Evolutionary conservation across 2,113 vertebrate genomes (phyloP).

Genomic region (Cephalopterus ornatus): DNA sequence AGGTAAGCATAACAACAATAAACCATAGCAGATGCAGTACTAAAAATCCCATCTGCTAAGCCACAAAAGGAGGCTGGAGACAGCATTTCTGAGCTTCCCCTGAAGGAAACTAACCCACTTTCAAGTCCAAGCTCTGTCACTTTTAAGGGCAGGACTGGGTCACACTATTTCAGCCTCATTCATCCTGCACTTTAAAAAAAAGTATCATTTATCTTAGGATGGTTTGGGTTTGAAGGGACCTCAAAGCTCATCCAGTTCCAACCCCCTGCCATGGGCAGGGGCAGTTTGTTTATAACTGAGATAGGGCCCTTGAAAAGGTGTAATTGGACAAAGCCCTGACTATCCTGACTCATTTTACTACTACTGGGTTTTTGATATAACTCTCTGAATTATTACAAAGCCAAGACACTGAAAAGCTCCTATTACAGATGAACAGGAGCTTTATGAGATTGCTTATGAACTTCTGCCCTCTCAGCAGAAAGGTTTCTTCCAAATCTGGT

Average conservation of each 20-base stretch:
- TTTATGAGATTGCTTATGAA: neutral
- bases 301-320: neutral
- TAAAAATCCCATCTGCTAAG: neutral
- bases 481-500: neutral
- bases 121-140: neutral
- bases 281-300: neutral
- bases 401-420: neutral
- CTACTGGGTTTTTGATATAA: neutral
- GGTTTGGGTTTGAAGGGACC: neutral
- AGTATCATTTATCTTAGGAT: neutral
- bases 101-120: neutral
- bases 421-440: neutral
- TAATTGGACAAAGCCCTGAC: neutral
- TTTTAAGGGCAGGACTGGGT: neutral
- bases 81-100: neutral
- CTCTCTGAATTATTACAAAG: neutral
- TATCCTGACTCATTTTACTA: neutral
- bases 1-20: neutral
- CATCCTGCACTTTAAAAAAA: neutral
- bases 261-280: neutral
- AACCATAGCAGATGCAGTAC: neutral
- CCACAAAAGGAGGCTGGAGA: neutral
- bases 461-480: neutral
- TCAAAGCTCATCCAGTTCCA: neutral
- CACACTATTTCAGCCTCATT: neutral